phyloP scores from a whole-genome alignment of 1,140 invertebrate species.

The Drosophila sp. region DNA sequence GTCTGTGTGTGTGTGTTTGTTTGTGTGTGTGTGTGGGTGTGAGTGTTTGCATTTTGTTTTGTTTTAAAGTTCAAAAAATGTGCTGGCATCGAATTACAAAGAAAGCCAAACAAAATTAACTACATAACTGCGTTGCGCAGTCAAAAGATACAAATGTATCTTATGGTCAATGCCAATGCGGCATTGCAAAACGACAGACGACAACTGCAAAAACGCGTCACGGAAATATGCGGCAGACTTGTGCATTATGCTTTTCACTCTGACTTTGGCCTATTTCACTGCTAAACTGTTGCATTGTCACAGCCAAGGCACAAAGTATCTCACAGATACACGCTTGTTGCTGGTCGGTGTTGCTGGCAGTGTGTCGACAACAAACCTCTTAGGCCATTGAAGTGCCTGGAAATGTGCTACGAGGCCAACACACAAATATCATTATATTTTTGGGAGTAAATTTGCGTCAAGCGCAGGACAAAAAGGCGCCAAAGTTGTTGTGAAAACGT shows the following conservation, averaged over 20 bases:
- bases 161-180: constrained; percentile 50
- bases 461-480: constrained; percentile 61
- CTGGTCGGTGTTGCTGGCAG: constrained; percentile 5
- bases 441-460: constrained; percentile 16
- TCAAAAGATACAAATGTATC: constrained; percentile 43
- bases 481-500: constrained; percentile 29
- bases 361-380: constrained; percentile 12
- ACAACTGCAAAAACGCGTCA: constrained; percentile 9
- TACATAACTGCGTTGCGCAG: not conserved
- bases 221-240: constrained; percentile 34
- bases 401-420: constrained; percentile 24
- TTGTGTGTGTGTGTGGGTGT: constrained; percentile 18
- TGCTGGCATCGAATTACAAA: not conserved
- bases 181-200: constrained; percentile 25
- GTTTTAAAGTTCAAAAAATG: constrained; percentile 23
- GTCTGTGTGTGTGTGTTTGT: constrained; percentile 7
- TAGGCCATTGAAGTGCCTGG: constrained; percentile 6
- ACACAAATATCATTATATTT: not conserved
- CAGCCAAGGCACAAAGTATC: constrained; percentile 27
- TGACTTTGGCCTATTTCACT: constrained; percentile 23
- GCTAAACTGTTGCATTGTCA: constrained; percentile 20
- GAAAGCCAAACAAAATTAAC: constrained; percentile 33
- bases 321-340: constrained; percentile 12
- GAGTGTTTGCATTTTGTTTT: constrained; percentile 30
- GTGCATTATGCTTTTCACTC: constrained; percentile 4